Evolutionary conservation across 2,113 vertebrate genomes (phyloP), one percentile per base, ranked within the genome.

Genomic region (Ranitomeya variabilis): DNA sequence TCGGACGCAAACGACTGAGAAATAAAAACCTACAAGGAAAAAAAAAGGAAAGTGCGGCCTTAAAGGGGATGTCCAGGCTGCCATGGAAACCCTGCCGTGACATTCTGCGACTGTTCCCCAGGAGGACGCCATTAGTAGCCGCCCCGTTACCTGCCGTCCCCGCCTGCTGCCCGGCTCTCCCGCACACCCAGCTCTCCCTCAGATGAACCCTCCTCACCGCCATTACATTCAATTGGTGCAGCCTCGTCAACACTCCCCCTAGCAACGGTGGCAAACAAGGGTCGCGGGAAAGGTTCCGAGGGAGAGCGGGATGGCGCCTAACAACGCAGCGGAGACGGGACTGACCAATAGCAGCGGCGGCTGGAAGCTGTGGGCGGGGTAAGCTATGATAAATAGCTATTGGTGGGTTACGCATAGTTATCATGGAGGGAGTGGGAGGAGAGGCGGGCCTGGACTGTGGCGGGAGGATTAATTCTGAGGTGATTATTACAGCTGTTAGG

Each of bases 81-180:
- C 37, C 37, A 45, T 45, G 37, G 37, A 3, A 45, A 45, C 37
- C 37, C 37, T 2, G 37, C 37, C 3, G 37, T 45, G 5, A 31
- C 26, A 1, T 31, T 31, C 26, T 31, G 26, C 26, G 26, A 31
- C 26, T 31, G 26, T 31, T 31, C 26, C 26, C 26, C 26, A 31
- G 26, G 26, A 31, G 26, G 26, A 31, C 26, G 26, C 26, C 26
- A 31, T 31, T 31, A 31, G 26, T 31, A 2, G 26, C 26, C 26
- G 26, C 26, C 21, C 10, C 18, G 15, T 82, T 87, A 80, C 86
- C 86, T 80, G 64, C 77, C 21, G 15, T 15, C 21, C 19, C 57
- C 73, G 37, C 73, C 23, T 3, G 73, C 19, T 78, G 54, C 57
- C 73, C 73, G 73, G 85, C 73, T 78, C 73, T 73, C 90, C 90